phyloP scores from a whole-genome alignment of 2,888 invertebrate species.

The Pollenia griseotomentosa region DNA sequence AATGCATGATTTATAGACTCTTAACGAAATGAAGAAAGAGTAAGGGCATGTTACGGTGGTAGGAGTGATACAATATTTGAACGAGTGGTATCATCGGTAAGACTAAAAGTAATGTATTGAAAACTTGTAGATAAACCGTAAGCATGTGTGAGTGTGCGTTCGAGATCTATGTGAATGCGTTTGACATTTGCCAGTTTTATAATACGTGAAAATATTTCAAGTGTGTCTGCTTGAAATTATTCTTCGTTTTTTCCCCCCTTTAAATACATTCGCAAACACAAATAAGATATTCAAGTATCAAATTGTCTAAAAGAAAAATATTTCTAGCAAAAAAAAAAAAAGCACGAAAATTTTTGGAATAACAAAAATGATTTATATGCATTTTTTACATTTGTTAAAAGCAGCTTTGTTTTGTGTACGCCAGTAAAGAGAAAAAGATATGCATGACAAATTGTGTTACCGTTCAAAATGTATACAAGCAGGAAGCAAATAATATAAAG shows the following conservation, averaged over 20 bases:
- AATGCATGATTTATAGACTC: slow-evolving; percentile 75
- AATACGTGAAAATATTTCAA: slow-evolving; percentile 82
- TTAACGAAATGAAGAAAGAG: slow-evolving; percentile 61
- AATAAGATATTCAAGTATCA: slow-evolving; percentile 61
- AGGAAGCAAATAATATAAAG: slow-evolving; percentile 55
- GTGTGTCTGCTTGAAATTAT: slow-evolving; percentile 73
- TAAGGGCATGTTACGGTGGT: background rate
- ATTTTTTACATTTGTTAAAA: slow-evolving; percentile 73
- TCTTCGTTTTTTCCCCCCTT: background rate
- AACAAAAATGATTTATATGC: slow-evolving; percentile 74
- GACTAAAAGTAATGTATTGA: slow-evolving; percentile 61
- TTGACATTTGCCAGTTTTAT: slow-evolving; percentile 80
- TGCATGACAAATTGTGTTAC: slow-evolving; percentile 74
- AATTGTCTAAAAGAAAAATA: slow-evolving; percentile 45
- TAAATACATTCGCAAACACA: slow-evolving; percentile 12
- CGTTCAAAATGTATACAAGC: slow-evolving; percentile 43
- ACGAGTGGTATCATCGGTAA: slow-evolving; percentile 8
- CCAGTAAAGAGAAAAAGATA: slow-evolving; percentile 55
- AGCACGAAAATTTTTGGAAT: slow-evolving; percentile 42
- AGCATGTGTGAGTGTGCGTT: slow-evolving; percentile 51
- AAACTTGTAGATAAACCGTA: slow-evolving; percentile 67
- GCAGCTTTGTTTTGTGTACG: slow-evolving; percentile 24
- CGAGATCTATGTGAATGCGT: slow-evolving; percentile 55
- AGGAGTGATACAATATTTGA: slow-evolving; percentile 28
- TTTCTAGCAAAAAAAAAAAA: slow-evolving; percentile 44